Evolutionary conservation across 2,797 vertebrate genomes (phyloP).

Genomic region (Onychomys torridus): DNA sequence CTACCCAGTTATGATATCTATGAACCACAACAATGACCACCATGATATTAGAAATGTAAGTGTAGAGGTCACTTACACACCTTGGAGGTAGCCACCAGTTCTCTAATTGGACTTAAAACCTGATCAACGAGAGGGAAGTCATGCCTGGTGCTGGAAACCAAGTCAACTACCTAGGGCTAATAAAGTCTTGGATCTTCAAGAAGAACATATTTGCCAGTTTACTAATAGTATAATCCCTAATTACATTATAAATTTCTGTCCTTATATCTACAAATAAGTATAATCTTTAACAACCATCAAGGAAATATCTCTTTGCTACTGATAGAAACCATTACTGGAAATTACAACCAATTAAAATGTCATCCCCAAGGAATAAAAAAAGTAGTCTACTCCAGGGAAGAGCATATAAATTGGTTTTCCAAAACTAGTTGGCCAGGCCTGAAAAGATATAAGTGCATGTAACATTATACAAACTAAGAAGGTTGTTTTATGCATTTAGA

Average conservation of each 20-base stretch:
- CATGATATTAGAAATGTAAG: not conserved
- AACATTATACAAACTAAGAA: not conserved
- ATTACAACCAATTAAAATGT: not conserved
- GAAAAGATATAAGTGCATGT: not conserved
- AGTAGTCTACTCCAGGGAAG: not conserved
- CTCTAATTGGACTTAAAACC: not conserved
- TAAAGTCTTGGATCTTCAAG: not conserved
- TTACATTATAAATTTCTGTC: not conserved
- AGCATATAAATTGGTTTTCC: not conserved
- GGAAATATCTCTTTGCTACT: not conserved
- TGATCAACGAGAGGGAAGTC: not conserved
- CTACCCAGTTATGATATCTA: not conserved
- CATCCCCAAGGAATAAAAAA: not conserved
- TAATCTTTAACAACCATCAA: not conserved
- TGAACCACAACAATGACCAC: not conserved
- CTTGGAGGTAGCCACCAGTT: not conserved
- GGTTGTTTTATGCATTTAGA: not conserved
- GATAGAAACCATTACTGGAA: not conserved
- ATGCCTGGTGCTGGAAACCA: not conserved
- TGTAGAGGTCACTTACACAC: too few relatives aligned
- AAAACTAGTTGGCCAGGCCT: not conserved
- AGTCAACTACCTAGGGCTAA: not conserved
- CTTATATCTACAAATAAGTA: not conserved
- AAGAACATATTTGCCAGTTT: not conserved
- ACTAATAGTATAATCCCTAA: not conserved